Evolutionary conservation across 2,797 vertebrate species (phyloP).

Genomic region (Tinamus major): DNA sequence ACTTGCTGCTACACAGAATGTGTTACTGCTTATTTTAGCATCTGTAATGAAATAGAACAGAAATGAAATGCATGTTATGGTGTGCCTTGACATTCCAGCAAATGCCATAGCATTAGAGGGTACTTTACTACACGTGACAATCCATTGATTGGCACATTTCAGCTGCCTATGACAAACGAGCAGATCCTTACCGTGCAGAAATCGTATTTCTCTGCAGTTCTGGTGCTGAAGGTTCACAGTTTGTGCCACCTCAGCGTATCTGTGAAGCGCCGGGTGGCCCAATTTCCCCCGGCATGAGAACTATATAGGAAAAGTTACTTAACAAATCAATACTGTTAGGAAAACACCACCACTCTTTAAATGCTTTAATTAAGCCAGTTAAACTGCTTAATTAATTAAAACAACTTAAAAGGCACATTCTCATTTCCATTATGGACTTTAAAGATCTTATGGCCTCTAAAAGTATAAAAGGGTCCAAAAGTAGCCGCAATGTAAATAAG

Average conservation of each 20-base stretch:
- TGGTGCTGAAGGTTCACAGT: background rate
- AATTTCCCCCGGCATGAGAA: background rate
- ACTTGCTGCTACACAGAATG: slow-evolving; percentile 45
- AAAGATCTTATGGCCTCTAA: background rate
- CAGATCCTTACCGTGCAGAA: background rate
- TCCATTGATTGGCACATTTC: background rate
- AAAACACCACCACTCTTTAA: accelerated
- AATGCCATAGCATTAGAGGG: background rate
- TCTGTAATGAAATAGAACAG: slow-evolving; percentile 13
- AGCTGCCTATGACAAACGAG: background rate
- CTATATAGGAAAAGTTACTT: background rate
- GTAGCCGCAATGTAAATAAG: slow-evolving; percentile 18
- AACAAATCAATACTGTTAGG: background rate
- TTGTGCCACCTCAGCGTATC: background rate
- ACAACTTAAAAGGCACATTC: slow-evolving; percentile 16
- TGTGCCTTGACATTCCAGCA: background rate
- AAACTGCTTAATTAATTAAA: slow-evolving; percentile 29
- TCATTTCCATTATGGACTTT: slow-evolving; percentile 9
- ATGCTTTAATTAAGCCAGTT: slow-evolving; percentile 16
- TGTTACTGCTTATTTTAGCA: slow-evolving; percentile 29
- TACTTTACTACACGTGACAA: background rate
- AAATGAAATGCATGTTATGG: background rate
- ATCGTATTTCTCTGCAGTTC: background rate
- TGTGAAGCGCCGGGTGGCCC: accelerated
- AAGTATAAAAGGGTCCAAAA: slow-evolving; percentile 5